These are phyloP conservation scores for Polyergus mexicanus DNA, from an alignment of 1,140 invertebrate genomes.

Conservation along the genomic window DNA sequence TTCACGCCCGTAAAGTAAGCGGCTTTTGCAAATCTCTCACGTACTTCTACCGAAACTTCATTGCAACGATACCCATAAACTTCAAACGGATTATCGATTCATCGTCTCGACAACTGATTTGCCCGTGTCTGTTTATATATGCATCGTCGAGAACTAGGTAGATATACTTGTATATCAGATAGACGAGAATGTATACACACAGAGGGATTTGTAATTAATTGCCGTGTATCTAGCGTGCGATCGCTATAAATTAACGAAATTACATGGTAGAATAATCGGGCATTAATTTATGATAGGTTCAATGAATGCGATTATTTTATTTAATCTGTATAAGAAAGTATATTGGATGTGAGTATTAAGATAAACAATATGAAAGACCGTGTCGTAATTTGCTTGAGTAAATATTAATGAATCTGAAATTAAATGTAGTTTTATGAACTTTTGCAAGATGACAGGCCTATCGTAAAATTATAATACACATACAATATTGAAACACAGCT, in stretches of 20 bases:
- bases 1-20: conserved; percentile 40
- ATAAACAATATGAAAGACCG: not conserved
- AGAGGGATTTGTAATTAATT: conserved; percentile 55
- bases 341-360: not conserved
- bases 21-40: conserved; percentile 41
- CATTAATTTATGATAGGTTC: not conserved
- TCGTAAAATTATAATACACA: conserved; percentile 13
- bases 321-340: conserved; percentile 13
- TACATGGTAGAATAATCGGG: conserved; percentile 7
- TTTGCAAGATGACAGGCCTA: not conserved
- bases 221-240: conserved; percentile 26
- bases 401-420: not conserved
- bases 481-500: conserved; percentile 3
- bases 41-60: conserved; percentile 45
- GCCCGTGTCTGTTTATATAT: conserved; percentile 8
- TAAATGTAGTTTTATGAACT: not conserved
- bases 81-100: conserved; percentile 54
- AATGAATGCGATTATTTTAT: not conserved
- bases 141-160: not conserved
- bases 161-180: conserved; percentile 37
- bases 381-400: not conserved
- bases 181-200: conserved; percentile 35
- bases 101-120: conserved; percentile 46
- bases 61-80: conserved; percentile 52
- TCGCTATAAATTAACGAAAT: conserved; percentile 58